phyloP scores from a whole-genome alignment of 2,888 invertebrate genomes.

The Synergus laeviventris region DNA sequence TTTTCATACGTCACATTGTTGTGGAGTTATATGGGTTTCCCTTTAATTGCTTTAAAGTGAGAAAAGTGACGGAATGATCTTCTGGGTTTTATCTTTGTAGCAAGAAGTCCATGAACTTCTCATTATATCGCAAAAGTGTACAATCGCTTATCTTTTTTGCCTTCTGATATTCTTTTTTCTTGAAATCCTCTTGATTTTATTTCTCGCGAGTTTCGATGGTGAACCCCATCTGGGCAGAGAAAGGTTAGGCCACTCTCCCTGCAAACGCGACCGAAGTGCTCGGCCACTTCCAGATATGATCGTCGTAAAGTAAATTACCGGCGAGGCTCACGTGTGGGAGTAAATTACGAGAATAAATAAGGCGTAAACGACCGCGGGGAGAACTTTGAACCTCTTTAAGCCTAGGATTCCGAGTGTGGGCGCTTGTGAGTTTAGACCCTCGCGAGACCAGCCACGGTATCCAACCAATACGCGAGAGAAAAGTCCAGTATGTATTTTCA shows the following conservation, averaged over 20 bases:
- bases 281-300: conserved; percentile 67
- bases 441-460: conserved; percentile 36
- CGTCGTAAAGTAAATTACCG: conserved; percentile 68
- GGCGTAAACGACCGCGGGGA: conserved; percentile 65
- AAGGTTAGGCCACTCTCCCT: conserved; percentile 43
- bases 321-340: conserved; percentile 65
- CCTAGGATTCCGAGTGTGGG: conserved; percentile 65
- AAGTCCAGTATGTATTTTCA: neutral
- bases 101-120: conserved; percentile 22
- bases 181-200: conserved; percentile 18
- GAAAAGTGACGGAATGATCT: neutral
- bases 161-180: neutral
- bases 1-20: too few species aligned
- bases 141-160: conserved; percentile 22
- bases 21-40: too few species aligned
- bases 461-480: conserved; percentile 7
- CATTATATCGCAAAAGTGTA: neutral
- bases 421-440: conserved; percentile 52
- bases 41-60: too few species aligned
- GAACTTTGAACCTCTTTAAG: conserved; percentile 67
- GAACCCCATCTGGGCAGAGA: conserved; percentile 12
- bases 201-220: conserved; percentile 29
- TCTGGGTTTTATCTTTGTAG: neutral
- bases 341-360: conserved; percentile 72
- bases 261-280: conserved; percentile 50